Percentiles rank a stretch among this genome's conserved stretches.
These are phyloP conservation scores for Leiothrix lutea DNA, from an alignment of 2,113 vertebrate species.

Conservation along the genomic window DNA sequence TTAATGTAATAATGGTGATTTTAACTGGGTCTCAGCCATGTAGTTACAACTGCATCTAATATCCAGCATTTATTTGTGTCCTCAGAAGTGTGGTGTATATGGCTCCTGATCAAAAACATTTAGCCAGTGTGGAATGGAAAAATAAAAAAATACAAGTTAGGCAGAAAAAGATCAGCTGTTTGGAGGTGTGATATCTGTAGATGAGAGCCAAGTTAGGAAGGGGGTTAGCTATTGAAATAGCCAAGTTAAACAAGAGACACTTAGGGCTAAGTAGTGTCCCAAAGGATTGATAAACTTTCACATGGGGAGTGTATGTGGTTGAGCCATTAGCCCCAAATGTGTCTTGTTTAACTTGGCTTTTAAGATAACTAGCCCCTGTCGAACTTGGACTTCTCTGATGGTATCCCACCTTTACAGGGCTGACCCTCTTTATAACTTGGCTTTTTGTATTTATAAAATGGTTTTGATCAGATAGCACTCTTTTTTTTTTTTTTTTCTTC, in stretches of 20 bases:
- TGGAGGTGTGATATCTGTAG: conserved; percentile 48
- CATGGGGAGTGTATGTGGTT: conserved; percentile 17
- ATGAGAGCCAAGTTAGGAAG: conserved; percentile 54
- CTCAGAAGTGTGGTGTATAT: background rate
- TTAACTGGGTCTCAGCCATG: background rate
- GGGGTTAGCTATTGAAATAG: conserved; percentile 46
- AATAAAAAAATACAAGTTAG: background rate
- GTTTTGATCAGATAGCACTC: conserved; percentile 60
- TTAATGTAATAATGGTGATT: background rate
- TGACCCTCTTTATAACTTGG: conserved; percentile 38
- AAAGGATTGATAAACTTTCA: conserved; percentile 67
- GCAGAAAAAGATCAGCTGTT: conserved; percentile 64
- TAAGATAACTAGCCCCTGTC: conserved; percentile 52
- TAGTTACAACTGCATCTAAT: conserved; percentile 3
- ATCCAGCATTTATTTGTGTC: conserved; percentile 9
- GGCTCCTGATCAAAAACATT: conserved; percentile 40
- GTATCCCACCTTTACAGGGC: conserved; percentile 56
- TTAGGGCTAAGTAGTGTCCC: conserved; percentile 58
- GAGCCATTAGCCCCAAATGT: conserved; percentile 51
- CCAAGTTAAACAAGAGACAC: conserved; percentile 67
- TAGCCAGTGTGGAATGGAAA: background rate
- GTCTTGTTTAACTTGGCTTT: conserved; percentile 68
- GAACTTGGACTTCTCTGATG: conserved; percentile 40
- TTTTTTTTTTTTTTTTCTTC: background rate
- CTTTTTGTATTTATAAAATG: conserved; percentile 38